Base-by-base conservation (phyloP, 2,797 vertebrate genomes). In the Sebastes hubbsi region DNA sequence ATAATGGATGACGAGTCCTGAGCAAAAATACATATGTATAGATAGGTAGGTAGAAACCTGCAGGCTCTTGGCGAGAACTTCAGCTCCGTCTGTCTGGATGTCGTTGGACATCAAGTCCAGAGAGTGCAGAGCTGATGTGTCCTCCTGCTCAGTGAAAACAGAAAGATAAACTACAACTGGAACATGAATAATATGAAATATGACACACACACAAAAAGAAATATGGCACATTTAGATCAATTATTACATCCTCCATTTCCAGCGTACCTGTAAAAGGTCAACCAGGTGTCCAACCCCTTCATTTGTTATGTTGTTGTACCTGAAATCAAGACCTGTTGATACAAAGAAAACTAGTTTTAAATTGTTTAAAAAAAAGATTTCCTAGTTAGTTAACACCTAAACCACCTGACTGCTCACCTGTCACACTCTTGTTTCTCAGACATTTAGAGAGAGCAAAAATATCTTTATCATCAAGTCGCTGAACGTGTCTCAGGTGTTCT, bases 101-200 rank as follows among this genome's bases (percentile, higher is more conserved):
- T 97, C 78, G 60, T 99, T 99, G 86, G 97, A 96, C 95, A 93
- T 97, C 64, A 99, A 92, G 89, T 98, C 97, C 88, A 99, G 92
- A 82, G 91, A 94, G 34, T 0, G 54, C 81, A 98, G 91, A 54
- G 76, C 68, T 13, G 65, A 83, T 8, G 91, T 92, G 70, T 90
- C 93, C 93, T 95, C 81, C 88, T 91, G 81, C 60, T 42, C 34
- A 30, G 6, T 0, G 22, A 16, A 60, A 32, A 60, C 14, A 64
- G 6, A 58, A 8, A 9, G 1, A 66, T 3, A 13, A 34, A 61
- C 8, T 6, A 29, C 46, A 18, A 2, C 24, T 25, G 25, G 2
- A 30, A 46, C 3, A 38, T 0, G 0, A 29, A 25, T 30, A 0
- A 52, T n/a, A 59, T 46, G 29, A 60, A 61, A 54, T 4, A 52